Evolutionary conservation across 2,113 vertebrate species (phyloP).

Genomic region (Cygnus buccinator): DNA sequence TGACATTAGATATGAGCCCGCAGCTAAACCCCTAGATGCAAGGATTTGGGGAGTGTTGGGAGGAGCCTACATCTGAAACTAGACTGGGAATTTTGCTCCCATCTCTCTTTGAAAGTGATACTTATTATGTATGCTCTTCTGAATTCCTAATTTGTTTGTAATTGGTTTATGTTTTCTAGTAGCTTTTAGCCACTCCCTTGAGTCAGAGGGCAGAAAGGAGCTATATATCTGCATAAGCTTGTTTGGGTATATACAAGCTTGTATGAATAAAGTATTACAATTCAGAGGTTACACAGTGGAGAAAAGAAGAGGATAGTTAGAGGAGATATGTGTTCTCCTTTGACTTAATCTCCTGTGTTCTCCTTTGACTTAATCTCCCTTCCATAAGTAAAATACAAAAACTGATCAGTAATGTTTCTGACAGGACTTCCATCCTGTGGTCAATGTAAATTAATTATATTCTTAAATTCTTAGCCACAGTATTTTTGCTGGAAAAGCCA

Average conservation of each 20-base stretch:
- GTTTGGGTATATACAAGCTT: neutral
- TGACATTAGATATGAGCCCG: neutral
- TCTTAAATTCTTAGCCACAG: neutral
- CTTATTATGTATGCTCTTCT: neutral
- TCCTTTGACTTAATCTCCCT: neutral
- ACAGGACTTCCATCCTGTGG: neutral
- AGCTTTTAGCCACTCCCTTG: neutral
- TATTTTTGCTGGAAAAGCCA: neutral
- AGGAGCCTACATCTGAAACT: neutral
- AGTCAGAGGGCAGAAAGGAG: neutral
- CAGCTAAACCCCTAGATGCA: neutral
- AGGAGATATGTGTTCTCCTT: neutral
- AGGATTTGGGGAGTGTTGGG: neutral
- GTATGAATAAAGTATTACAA: neutral
- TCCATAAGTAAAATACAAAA: neutral
- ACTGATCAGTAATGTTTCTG: neutral
- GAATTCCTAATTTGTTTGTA: conserved; percentile 21
- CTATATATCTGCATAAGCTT: neutral
- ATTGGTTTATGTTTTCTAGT: neutral
- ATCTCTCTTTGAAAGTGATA: neutral
- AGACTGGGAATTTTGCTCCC: conserved; percentile 7
- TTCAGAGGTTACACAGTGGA: neutral
- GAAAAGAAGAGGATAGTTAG: neutral
- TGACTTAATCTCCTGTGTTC: neutral
- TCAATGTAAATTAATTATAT: neutral